Percentiles rank a stretch among this genome's conserved stretches.
phyloP scores from a whole-genome alignment of 1,140 invertebrate species.

The Pseudachorutes palmiensis region DNA sequence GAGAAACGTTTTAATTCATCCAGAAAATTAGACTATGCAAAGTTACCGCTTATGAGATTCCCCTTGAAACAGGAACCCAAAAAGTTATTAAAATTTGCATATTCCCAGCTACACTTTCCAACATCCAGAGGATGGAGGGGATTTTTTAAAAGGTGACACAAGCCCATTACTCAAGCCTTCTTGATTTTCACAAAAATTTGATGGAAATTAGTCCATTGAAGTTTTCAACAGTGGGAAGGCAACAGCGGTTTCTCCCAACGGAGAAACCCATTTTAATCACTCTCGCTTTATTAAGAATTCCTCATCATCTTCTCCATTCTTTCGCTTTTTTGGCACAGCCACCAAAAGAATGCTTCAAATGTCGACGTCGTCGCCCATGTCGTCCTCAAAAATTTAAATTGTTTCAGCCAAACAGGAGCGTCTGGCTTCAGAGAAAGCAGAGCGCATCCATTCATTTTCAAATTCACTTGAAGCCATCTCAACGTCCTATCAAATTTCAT shows the following conservation, averaged over 20 bases:
- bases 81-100: slow-evolving; percentile 14
- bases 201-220: no score
- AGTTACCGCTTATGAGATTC: slow-evolving; percentile 8
- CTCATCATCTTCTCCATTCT: no score
- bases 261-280: background rate
- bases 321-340: background rate
- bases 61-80: background rate
- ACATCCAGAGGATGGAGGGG: background rate
- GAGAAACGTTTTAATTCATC: slow-evolving; percentile 6
- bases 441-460: no score
- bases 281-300: background rate
- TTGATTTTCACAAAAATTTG: no score
- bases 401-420: no score
- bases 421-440: background rate
- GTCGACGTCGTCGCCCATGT: no score
- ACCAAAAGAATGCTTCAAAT: no score
- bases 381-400: no score
- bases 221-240: background rate
- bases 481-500: no score
- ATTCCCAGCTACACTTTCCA: background rate
- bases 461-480: no score
- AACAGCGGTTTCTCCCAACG: background rate
- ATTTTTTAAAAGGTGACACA: background rate
- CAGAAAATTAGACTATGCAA: slow-evolving; percentile 11
- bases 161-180: background rate